Evolutionary conservation across 2,888 invertebrate genomes (phyloP).

Genomic region (Lathronympha strigana): DNA sequence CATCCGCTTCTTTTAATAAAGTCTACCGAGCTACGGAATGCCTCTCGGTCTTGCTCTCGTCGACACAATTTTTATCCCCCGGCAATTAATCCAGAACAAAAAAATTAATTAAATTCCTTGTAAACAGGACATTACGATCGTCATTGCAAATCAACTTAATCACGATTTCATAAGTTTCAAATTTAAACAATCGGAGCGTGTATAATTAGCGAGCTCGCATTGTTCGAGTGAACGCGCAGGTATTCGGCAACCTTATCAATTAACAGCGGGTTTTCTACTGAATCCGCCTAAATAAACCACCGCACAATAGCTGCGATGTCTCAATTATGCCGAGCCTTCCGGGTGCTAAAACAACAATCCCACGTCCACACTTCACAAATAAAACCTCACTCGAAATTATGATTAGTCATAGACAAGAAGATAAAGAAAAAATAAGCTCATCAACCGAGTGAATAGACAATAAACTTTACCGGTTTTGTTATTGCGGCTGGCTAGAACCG

Average conservation of each 20-base stretch:
- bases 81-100: slow-evolving; percentile 76
- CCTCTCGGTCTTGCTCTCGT: slow-evolving; percentile 69
- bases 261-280: slow-evolving; percentile 65
- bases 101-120: slow-evolving; percentile 70
- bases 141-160: slow-evolving; percentile 66
- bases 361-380: slow-evolving; percentile 50
- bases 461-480: slow-evolving; percentile 72
- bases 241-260: slow-evolving; percentile 77
- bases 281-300: slow-evolving; percentile 75
- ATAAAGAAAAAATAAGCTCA: slow-evolving; percentile 78
- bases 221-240: slow-evolving; percentile 78
- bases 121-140: slow-evolving; percentile 64
- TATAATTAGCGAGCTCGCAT: slow-evolving; percentile 72
- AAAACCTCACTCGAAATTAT: slow-evolving; percentile 60
- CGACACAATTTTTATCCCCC: slow-evolving; percentile 72
- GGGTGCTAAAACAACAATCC: slow-evolving; percentile 72
- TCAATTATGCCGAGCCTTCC: slow-evolving; percentile 55
- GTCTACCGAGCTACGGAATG: slow-evolving; percentile 77
- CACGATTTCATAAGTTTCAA: slow-evolving; percentile 78
- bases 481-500: slow-evolving; percentile 63
- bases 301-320: slow-evolving; percentile 51
- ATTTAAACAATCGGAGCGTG: slow-evolving; percentile 79
- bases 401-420: slow-evolving; percentile 71
- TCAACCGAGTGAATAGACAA: slow-evolving; percentile 75
- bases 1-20: slow-evolving; percentile 84